A percentile compares a stretch with the other conserved stretches of the same genome.
These are phyloP conservation scores for Apeira syringaria DNA, from an alignment of 2,888 invertebrate species.

Conservation along the genomic window DNA sequence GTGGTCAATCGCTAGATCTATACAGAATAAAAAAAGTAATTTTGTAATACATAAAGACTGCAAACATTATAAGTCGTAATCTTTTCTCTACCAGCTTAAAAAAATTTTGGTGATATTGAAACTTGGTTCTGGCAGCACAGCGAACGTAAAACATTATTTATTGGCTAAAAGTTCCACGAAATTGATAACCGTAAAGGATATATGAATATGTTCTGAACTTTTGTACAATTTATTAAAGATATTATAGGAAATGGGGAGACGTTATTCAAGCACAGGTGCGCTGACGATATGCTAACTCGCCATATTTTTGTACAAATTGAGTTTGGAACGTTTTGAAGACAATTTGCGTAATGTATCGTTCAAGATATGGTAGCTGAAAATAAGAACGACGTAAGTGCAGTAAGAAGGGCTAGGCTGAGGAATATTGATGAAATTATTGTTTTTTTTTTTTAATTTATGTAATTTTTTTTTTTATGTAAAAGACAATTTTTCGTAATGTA, in stretches of 20 bases:
- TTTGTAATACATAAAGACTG: no score
- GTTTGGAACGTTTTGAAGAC: constrained; percentile 49
- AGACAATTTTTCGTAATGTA: no score
- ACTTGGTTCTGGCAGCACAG: neutral
- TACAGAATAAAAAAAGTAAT: no score
- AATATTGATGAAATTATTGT: no score
- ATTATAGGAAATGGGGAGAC: constrained; percentile 72
- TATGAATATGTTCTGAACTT: constrained; percentile 69
- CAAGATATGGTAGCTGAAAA: constrained; percentile 4
- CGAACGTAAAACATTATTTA: constrained; percentile 5
- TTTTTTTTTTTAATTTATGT: no score
- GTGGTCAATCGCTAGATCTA: no score
- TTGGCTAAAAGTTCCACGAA: constrained; percentile 23
- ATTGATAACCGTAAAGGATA: constrained; percentile 51
- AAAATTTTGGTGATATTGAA: neutral
- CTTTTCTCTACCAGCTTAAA: no score
- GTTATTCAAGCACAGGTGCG: constrained; percentile 79
- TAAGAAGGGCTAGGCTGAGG: no score
- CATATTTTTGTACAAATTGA: constrained; percentile 76
- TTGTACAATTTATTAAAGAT: constrained; percentile 72
- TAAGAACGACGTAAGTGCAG: no score
- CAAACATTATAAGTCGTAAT: no score
- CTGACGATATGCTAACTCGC: constrained; percentile 80
- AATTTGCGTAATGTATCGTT: constrained; percentile 25
- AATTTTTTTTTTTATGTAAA: no score